Conservation (phyloP, 2,888 invertebrate species). For the Erebia ligea region DNA sequence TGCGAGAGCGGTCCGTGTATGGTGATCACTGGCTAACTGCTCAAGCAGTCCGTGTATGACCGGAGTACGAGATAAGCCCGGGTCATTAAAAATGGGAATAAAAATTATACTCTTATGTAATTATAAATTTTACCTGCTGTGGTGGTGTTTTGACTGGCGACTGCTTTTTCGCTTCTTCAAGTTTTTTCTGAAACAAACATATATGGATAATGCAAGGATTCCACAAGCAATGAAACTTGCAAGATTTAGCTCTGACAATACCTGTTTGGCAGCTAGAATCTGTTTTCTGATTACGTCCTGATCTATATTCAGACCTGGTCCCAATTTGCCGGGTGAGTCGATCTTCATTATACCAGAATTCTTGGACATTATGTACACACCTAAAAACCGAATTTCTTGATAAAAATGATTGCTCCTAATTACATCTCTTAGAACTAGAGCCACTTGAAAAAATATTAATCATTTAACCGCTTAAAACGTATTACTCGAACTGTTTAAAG, state of each 20-base stretch:
- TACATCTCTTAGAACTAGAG: no score
- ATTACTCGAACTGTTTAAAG: no score
- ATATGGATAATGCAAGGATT: not conserved
- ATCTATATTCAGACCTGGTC: constrained; percentile 77
- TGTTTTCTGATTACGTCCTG: constrained; percentile 79
- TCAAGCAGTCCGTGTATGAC: no score
- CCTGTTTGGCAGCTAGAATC: constrained; percentile 79
- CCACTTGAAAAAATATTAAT: no score
- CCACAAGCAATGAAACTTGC: no score
- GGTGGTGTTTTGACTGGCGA: constrained; percentile 55
- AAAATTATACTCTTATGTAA: not conserved
- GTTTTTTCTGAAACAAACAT: constrained; percentile 64
- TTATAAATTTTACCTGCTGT: constrained; percentile 54
- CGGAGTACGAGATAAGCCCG: no score
- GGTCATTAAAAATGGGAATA: no score
- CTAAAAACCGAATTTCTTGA: constrained; percentile 58
- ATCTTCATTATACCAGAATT: constrained; percentile 89
- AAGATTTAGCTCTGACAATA: constrained; percentile 36
- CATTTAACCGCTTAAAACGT: no score
- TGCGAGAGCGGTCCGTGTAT: no score
- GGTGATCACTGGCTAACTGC: no score
- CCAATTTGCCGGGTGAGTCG: constrained; percentile 84
- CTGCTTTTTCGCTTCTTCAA: constrained; percentile 66
- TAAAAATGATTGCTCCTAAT: not conserved
- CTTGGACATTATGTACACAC: constrained; percentile 90